Percentiles rank a stretch among this genome's conserved stretches.
These are phyloP conservation scores for Champsocephalus gunnari DNA, from an alignment of 2,797 vertebrate species.

Conservation along the genomic window DNA sequence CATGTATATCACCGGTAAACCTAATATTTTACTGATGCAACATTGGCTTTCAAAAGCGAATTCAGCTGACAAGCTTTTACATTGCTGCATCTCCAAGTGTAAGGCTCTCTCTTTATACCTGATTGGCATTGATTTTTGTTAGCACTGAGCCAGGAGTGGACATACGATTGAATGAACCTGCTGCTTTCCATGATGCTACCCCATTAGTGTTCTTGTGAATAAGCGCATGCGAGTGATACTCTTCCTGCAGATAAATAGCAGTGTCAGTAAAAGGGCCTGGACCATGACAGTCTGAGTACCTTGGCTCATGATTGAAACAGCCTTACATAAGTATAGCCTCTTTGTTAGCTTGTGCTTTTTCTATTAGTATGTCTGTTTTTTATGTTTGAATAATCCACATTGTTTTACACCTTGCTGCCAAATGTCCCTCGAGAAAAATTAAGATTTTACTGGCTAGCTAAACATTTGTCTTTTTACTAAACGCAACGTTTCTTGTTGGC, in stretches of 20 bases:
- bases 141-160: constrained; percentile 15
- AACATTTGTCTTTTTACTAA: background rate
- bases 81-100: background rate
- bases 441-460: background rate
- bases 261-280: constrained; percentile 44
- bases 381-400: constrained; percentile 5
- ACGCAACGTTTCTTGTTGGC: background rate
- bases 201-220: constrained; percentile 42
- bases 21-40: background rate
- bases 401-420: background rate
- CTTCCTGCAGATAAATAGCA: constrained; percentile 41
- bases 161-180: constrained; percentile 25
- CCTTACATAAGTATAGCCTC: constrained; percentile 2
- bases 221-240: constrained; percentile 22
- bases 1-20: background rate
- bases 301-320: constrained; percentile 34
- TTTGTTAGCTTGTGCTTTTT: background rate
- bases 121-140: constrained; percentile 39
- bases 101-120: constrained; percentile 3
- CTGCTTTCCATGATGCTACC: constrained; percentile 14
- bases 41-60: background rate
- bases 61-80: background rate
- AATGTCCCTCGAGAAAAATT: background rate
- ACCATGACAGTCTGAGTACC: constrained; percentile 9
- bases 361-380: constrained; percentile 4